phyloP scores from a whole-genome alignment of 2,113 vertebrate species.

The Anoplopoma fimbria region DNA sequence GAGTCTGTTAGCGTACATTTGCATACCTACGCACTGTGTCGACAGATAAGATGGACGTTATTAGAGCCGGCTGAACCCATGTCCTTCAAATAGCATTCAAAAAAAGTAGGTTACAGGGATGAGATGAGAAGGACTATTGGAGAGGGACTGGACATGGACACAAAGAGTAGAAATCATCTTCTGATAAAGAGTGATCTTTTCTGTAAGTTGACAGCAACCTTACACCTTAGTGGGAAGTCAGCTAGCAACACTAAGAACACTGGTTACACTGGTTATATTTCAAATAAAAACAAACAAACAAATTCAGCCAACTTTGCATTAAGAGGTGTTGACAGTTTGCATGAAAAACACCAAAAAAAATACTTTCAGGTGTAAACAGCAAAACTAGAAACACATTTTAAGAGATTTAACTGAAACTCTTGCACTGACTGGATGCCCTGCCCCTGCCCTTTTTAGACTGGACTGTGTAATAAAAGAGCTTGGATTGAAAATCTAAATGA shows the following conservation, averaged over 20 bases:
- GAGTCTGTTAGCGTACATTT: constrained; percentile 46
- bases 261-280: no score
- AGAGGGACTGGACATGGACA: neutral
- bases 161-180: neutral
- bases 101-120: constrained; percentile 50
- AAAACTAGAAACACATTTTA: neutral
- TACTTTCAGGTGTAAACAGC: neutral
- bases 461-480: constrained; percentile 1
- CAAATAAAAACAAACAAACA: neutral
- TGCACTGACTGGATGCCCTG: neutral
- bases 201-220: neutral
- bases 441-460: neutral
- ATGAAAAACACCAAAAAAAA: neutral
- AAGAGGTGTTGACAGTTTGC: neutral
- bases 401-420: neutral
- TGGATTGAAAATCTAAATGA: constrained; percentile 26
- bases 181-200: neutral
- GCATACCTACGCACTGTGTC: constrained; percentile 30
- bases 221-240: neutral
- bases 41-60: constrained; percentile 38
- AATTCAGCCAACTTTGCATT: neutral
- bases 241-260: neutral
- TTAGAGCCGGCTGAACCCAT: constrained; percentile 40
- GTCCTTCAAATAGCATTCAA: constrained; percentile 72
- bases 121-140: neutral